Conservation (phyloP, 1,140 invertebrate genomes). For the Lethrus apterus region DNA sequence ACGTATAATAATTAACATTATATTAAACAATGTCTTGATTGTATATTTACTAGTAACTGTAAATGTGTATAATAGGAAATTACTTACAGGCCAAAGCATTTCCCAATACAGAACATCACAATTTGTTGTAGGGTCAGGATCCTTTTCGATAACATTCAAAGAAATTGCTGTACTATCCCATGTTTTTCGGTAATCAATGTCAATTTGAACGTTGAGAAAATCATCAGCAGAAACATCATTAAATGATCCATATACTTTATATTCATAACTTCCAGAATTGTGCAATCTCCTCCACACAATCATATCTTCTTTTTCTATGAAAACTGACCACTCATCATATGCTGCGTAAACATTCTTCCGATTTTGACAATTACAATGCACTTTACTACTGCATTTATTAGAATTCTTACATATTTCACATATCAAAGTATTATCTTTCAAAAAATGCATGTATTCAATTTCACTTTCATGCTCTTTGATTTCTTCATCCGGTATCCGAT, state of each 20-base stretch:
- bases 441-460: constrained; percentile 45
- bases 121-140: constrained; percentile 46
- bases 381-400: not conserved
- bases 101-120: constrained; percentile 82
- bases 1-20: not conserved
- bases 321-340: constrained; percentile 64
- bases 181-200: constrained; percentile 65
- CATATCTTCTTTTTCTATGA: constrained; percentile 70
- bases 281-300: constrained; percentile 73
- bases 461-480: constrained; percentile 45
- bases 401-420: constrained; percentile 12
- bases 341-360: constrained; percentile 39
- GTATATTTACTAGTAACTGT: not conserved
- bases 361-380: constrained; percentile 44
- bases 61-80: constrained; percentile 2
- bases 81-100: constrained; percentile 73
- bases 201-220: constrained; percentile 74
- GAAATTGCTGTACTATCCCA: constrained; percentile 76
- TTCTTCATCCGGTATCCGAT: constrained; percentile 47
- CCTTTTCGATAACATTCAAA: constrained; percentile 58
- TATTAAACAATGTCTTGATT: not conserved
- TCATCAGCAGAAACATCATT: constrained; percentile 69
- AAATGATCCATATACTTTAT: constrained; percentile 81
- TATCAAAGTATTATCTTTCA: constrained; percentile 47
- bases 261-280: constrained; percentile 61